A percentile compares a stretch with the other conserved stretches of the same genome.
These are phyloP conservation scores for Drosophila triauraria DNA, from an alignment of 1,140 invertebrate genomes.

Conservation along the genomic window DNA sequence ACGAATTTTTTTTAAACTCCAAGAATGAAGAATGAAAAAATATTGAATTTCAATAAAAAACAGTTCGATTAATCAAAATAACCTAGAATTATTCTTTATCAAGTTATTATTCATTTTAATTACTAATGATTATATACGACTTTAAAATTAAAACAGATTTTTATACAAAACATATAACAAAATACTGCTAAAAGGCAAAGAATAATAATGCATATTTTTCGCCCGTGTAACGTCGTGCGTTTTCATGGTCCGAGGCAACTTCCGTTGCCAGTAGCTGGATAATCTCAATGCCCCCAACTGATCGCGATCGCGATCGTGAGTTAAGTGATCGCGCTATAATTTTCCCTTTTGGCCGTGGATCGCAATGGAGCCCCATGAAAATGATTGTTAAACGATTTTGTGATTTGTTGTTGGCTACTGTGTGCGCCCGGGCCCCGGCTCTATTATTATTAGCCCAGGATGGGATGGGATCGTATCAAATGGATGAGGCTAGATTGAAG, in stretches of 20 bases:
- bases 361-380: constrained; percentile 61
- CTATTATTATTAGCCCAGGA: constrained; percentile 73
- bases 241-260: constrained; percentile 61
- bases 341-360: constrained; percentile 69
- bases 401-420: constrained; percentile 83
- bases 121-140: too few species aligned
- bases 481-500: constrained; percentile 18
- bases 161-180: background rate
- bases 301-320: constrained; percentile 81
- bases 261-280: constrained; percentile 73
- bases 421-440: constrained; percentile 38
- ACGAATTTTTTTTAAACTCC: too few species aligned
- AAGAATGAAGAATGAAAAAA: too few species aligned
- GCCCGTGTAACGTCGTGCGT: constrained; percentile 61
- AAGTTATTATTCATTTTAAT: too few species aligned
- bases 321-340: constrained; percentile 85
- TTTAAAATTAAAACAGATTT: too few species aligned
- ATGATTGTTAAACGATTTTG: constrained; percentile 84
- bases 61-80: too few species aligned
- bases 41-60: too few species aligned
- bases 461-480: background rate
- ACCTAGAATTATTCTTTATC: too few species aligned
- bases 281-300: constrained; percentile 82
- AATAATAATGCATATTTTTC: constrained; percentile 4
- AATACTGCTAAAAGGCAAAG: background rate